Conservation (phyloP, 2,113 vertebrate species). For the Aythya baeri region DNA sequence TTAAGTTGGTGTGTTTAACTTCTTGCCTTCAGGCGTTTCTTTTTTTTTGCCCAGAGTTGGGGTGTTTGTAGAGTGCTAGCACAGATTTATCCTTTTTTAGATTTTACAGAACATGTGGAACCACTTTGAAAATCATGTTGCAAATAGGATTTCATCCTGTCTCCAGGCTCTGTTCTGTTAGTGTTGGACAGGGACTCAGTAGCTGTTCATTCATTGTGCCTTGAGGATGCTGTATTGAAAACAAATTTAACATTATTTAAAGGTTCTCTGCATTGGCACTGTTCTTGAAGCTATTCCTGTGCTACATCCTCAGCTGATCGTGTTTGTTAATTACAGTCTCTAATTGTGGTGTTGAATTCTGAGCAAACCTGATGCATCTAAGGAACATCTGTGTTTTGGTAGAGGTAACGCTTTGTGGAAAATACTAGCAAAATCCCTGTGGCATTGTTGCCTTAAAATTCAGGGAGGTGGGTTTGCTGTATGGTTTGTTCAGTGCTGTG, state of each 20-base stretch:
- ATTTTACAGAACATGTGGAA: background rate
- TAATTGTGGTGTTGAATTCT: background rate
- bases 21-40: background rate
- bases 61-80: background rate
- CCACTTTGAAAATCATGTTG: background rate
- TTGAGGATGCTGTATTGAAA: background rate
- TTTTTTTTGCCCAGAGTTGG: background rate
- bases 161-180: background rate
- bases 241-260: background rate
- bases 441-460: background rate
- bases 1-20: background rate
- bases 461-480: background rate
- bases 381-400: fast-evolving
- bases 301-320: background rate
- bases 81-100: background rate
- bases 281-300: background rate
- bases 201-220: background rate
- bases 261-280: background rate
- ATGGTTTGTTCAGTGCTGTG: background rate
- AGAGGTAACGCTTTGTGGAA: background rate
- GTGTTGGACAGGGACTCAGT: background rate
- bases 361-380: background rate
- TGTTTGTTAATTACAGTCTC: background rate
- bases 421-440: background rate
- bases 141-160: background rate